A percentile compares a stretch with the other conserved stretches of the same genome.
phyloP scores from a whole-genome alignment of 2,888 invertebrate genomes.

The Ectemnius lituratus region DNA sequence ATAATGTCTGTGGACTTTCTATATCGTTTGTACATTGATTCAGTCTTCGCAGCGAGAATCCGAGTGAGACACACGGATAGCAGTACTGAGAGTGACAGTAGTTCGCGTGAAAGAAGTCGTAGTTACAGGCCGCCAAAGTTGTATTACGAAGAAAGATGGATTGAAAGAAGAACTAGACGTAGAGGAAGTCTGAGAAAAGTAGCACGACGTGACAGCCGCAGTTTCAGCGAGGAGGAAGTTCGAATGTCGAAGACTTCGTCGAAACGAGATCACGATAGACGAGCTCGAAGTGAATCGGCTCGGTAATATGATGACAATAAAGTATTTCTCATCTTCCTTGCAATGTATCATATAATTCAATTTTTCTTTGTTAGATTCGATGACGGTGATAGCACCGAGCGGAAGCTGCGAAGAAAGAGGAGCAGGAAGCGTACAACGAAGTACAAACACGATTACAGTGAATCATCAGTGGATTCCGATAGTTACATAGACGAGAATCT shows the following conservation, averaged over 20 bases:
- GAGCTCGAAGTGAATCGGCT: slow-evolving; percentile 73
- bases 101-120: slow-evolving; percentile 52
- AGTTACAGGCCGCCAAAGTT: slow-evolving; percentile 63
- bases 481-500: slow-evolving; percentile 17
- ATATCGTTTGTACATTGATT: slow-evolving; percentile 14
- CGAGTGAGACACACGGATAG: slow-evolving; percentile 69
- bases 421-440: slow-evolving; percentile 68
- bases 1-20: too few relatives aligned
- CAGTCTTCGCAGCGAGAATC: slow-evolving; percentile 72
- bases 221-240: slow-evolving; percentile 75
- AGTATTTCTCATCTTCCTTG: neutral
- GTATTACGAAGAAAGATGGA: slow-evolving; percentile 73
- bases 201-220: slow-evolving; percentile 73
- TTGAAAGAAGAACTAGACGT: slow-evolving; percentile 67
- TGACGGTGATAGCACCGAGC: slow-evolving; percentile 63
- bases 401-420: slow-evolving; percentile 58
- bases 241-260: slow-evolving; percentile 78
- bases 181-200: slow-evolving; percentile 64
- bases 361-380: slow-evolving; percentile 58
- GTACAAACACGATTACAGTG: slow-evolving; percentile 78
- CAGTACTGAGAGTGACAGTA: slow-evolving; percentile 67
- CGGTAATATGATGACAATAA: slow-evolving; percentile 37
- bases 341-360: neutral
- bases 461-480: slow-evolving; percentile 79
- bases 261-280: slow-evolving; percentile 56